Percentiles rank a stretch among this genome's conserved stretches.
Evolutionary conservation across 2,888 invertebrate genomes (phyloP).

Genomic region (Buathra laborator): DNA sequence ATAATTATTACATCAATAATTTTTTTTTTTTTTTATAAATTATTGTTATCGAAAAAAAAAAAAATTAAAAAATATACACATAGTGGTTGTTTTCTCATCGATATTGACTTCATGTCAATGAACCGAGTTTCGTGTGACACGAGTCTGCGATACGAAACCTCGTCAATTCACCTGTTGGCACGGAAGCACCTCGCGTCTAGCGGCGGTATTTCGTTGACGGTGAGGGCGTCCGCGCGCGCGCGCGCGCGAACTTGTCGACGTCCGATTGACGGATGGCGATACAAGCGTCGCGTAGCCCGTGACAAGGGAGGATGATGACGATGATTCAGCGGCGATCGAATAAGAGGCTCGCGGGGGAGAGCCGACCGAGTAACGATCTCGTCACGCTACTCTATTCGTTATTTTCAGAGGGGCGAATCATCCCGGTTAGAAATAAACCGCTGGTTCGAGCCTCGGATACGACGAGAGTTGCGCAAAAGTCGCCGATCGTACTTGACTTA

Average conservation of each 20-base stretch:
- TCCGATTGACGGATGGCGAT: conserved; percentile 36
- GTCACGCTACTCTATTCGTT: conserved; percentile 71
- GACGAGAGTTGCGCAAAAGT: conserved; percentile 76
- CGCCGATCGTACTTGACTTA: conserved; percentile 80
- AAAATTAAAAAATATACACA: neutral
- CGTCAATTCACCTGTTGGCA: conserved; percentile 51
- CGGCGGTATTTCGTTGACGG: conserved; percentile 14
- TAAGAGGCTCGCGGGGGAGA: conserved; percentile 11
- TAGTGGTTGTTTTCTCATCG: neutral
- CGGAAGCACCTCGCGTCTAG: conserved; percentile 9
- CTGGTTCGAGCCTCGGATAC: conserved; percentile 25
- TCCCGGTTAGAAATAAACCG: conserved; percentile 80
- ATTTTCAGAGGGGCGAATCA: conserved; percentile 82
- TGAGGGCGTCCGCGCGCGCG: no score
- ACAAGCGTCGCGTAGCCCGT: neutral
- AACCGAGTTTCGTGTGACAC: conserved; percentile 26
- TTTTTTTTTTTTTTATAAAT: neutral
- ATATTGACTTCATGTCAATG: conserved; percentile 32
- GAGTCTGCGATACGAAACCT: conserved; percentile 33
- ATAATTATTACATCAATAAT: no score
- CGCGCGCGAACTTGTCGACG: conserved; percentile 12
- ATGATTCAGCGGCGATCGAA: conserved; percentile 51
- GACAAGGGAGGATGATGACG: conserved; percentile 9
- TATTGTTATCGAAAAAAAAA: neutral
- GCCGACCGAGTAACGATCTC: conserved; percentile 54